Conservation (phyloP, 2,888 invertebrate genomes). For the Ophion slaviceki region DNA sequence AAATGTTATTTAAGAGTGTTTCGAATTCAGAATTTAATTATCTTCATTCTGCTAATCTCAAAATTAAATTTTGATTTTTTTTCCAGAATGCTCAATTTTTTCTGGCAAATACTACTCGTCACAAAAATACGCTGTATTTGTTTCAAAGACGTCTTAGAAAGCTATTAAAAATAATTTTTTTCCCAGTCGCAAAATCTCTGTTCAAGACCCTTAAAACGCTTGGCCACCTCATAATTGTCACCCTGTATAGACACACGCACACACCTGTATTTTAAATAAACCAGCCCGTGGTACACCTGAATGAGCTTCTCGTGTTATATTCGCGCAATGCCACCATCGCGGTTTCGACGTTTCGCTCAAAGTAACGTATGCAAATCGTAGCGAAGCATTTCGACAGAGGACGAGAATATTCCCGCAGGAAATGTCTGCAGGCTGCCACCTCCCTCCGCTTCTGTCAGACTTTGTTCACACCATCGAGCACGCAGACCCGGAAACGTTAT, state of each 20-base stretch:
- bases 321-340: constrained; percentile 39
- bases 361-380: constrained; percentile 70
- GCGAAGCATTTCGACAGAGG: constrained; percentile 44
- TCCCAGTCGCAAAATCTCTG: too few relatives aligned
- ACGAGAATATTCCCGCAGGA: constrained; percentile 57
- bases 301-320: constrained; percentile 42
- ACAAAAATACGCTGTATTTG: too few relatives aligned
- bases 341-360: constrained; percentile 67
- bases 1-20: too few relatives aligned
- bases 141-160: too few relatives aligned
- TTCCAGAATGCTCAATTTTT: too few relatives aligned
- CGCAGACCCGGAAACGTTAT: constrained; percentile 60
- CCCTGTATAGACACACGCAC: not conserved
- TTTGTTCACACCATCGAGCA: constrained; percentile 30
- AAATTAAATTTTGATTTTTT: too few relatives aligned
- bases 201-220: not conserved
- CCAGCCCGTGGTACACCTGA: constrained; percentile 18
- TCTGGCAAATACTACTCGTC: too few relatives aligned
- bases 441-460: constrained; percentile 27
- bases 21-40: too few relatives aligned
- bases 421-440: constrained; percentile 27
- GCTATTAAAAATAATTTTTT: too few relatives aligned
- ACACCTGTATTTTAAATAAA: constrained; percentile 22
- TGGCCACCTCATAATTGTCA: not conserved
- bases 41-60: too few relatives aligned